Conservation (phyloP, 2,888 invertebrate species). For the Cryptosula pallasiana region DNA sequence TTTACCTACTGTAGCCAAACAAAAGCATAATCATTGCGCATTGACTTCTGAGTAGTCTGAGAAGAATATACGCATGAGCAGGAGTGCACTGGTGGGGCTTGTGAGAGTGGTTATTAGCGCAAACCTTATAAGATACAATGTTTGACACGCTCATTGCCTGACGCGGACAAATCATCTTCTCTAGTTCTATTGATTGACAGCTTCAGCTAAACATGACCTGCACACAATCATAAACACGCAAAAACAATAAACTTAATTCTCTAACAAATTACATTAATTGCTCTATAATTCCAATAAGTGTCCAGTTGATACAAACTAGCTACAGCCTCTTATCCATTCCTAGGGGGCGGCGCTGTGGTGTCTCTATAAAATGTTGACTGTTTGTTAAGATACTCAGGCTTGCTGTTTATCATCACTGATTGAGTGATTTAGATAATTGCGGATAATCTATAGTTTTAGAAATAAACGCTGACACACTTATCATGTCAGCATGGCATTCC, state of each 20-base stretch:
- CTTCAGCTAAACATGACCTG: not conserved
- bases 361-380: too few species aligned
- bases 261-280: slow-evolving; percentile 7
- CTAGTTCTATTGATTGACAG: not conserved
- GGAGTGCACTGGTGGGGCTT: too few species aligned
- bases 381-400: not conserved
- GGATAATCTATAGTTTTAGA: not conserved
- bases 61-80: too few species aligned
- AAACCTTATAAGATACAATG: too few species aligned
- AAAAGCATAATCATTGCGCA: too few species aligned
- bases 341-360: too few species aligned
- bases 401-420: not conserved
- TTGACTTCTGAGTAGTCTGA: too few species aligned
- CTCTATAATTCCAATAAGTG: not conserved
- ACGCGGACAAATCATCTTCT: not conserved
- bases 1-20: too few species aligned
- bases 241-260: slow-evolving; percentile 5
- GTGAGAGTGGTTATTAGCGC: too few species aligned
- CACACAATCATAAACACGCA: not conserved
- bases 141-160: too few species aligned
- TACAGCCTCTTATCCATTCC: too few species aligned
- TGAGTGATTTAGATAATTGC: not conserved
- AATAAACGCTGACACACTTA: not conserved
- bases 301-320: too few species aligned
- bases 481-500: not conserved